A percentile compares a stretch with the other conserved stretches of the same genome.
Evolutionary conservation across 2,113 vertebrate species (phyloP).

Genomic region (Phylloscopus whistleri): DNA sequence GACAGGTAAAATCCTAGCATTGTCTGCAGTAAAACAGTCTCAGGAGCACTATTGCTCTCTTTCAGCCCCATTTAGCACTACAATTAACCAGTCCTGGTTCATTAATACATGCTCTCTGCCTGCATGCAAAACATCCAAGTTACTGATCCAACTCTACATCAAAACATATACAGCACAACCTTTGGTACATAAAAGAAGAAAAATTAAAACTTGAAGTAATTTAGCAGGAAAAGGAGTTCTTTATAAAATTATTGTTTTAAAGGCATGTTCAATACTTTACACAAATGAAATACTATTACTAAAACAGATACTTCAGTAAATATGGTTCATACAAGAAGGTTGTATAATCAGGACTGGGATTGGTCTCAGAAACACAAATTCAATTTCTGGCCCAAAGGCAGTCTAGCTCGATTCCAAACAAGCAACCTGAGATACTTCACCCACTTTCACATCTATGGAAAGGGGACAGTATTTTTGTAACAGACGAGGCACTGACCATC

Average conservation of each 20-base stretch:
- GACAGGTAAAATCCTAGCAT: background rate
- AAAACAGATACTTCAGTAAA: background rate
- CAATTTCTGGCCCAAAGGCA: background rate
- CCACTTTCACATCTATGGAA: background rate
- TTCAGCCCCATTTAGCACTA: background rate
- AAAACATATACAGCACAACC: background rate
- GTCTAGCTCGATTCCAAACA: background rate
- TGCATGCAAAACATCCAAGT: background rate
- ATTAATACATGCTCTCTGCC: background rate
- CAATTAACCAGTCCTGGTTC: background rate
- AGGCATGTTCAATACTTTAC: background rate
- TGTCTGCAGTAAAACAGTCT: background rate
- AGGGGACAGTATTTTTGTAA: background rate
- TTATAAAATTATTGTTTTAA: background rate
- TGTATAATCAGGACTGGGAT: background rate
- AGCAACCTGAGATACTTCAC: background rate
- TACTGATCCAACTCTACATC: background rate
- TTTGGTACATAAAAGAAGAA: fast-evolving
- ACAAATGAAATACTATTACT: background rate
- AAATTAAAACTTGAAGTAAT: background rate
- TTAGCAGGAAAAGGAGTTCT: background rate
- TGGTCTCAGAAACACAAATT: background rate
- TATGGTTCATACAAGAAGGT: background rate
- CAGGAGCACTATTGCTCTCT: background rate
- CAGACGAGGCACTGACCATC: background rate